These are phyloP conservation scores for Antechinus stuartii DNA, from an alignment of 2,113 vertebrate species.

Conservation along the genomic window DNA sequence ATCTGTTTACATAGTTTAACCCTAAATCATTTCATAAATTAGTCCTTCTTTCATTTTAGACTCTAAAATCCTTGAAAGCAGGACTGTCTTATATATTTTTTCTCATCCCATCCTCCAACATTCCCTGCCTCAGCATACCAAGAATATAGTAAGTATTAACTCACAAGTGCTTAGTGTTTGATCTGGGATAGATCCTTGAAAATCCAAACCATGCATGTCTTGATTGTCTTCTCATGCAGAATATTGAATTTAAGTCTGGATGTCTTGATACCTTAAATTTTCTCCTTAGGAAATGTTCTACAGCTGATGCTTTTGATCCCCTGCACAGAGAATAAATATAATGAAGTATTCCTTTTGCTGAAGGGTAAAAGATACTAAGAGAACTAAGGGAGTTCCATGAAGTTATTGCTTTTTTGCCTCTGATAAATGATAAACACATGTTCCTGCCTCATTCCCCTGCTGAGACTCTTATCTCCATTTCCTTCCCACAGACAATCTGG, in stretches of 20 bases:
- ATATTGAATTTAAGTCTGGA: not conserved
- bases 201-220: not conserved
- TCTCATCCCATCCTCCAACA: not conserved
- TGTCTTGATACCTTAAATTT: not conserved
- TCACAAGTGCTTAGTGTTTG: not conserved
- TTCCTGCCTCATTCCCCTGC: not conserved
- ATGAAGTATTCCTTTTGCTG: not conserved
- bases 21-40: not conserved
- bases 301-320: not conserved
- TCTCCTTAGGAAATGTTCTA: not conserved
- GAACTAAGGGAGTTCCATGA: not conserved
- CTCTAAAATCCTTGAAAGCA: not conserved
- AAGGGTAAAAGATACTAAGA: not conserved
- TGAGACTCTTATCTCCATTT: not conserved
- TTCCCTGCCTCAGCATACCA: not conserved
- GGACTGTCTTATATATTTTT: not conserved
- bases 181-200: not conserved
- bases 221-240: not conserved
- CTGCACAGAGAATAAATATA: not conserved
- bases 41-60: not conserved
- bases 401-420: not conserved
- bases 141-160: not conserved
- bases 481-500: not conserved
- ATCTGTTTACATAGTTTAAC: not conserved
- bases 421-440: not conserved